Evolutionary conservation across 1,140 invertebrate genomes (phyloP), one percentile per base, ranked within the genome.

Genomic region (Lordiphosa clarofinis): DNA sequence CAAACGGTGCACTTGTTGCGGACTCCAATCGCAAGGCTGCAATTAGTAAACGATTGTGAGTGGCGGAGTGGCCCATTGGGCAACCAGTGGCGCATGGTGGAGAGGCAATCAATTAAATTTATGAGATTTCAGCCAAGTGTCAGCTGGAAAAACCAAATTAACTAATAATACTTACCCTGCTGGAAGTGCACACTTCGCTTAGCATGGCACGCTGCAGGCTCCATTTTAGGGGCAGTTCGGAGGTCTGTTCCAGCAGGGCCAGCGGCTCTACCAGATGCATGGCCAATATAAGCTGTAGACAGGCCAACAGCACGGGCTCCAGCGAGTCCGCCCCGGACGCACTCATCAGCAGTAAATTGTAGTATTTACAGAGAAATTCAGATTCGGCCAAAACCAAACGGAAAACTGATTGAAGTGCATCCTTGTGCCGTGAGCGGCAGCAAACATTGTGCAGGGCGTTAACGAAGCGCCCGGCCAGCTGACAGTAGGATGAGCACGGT

Each of bases 61-160:
- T 33, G 2, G 10, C 44, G 33, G 36, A 31, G 28, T 40, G 43
- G 53, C 33, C 55, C 55, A 82, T 82, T 81, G 53, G 76, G 50
- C 66, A 69, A 56, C 72, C 82, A 81, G 67, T 82, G 78, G 67
- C 54, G 72, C 72, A 72, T 72, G 67, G 59, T 84, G 56, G 59
- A 82, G 76, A 72, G 78, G 76, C 76, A 81, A 81, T 81, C 78
- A 72, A 82, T 84, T 84, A 81, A 82, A 81, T 72, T 68, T 67
- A 82, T 82, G 37, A 43, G 63, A 40, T 78, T 78, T 44, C 73
- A 69, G 63, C 50, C 53, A 65, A 48, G 24, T 68, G 61, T 62
- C 50, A 70, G 56, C 46, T 65, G 21, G 21, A 24, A 71, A 81
- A 81, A 71, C 72, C 53, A 81, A 82, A 81, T 81, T 81, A 74